These are phyloP conservation scores for Chaetogeoica ovagalla DNA, from an alignment of 2,888 invertebrate species.

Conservation along the genomic window DNA sequence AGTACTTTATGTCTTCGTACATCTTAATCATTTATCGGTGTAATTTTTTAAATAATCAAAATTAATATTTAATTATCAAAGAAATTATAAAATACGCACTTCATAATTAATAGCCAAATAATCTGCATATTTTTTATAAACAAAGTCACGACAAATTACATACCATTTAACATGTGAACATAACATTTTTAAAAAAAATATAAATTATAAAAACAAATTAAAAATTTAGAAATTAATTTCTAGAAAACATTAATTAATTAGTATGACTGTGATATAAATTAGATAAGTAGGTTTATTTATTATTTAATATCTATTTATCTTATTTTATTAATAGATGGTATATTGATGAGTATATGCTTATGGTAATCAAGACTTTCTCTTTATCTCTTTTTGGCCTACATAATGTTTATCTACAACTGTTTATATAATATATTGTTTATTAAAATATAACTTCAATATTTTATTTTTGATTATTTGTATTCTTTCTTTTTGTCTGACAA, in stretches of 20 bases:
- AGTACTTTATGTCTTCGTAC: not conserved
- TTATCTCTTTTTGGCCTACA: too few relatives aligned
- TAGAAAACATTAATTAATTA: not conserved
- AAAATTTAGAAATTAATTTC: not conserved
- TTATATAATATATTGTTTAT: too few relatives aligned
- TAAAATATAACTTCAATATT: too few relatives aligned
- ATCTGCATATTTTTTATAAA: conserved; percentile 8
- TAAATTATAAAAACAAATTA: conserved; percentile 1
- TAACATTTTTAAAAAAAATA: conserved; percentile 20
- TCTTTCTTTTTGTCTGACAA: too few relatives aligned
- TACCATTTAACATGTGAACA: conserved; percentile 1
- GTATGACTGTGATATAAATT: not conserved
- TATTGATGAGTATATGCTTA: not conserved
- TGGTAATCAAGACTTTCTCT: not conserved
- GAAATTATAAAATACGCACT: conserved; percentile 2
- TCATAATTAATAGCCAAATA: conserved; percentile 25
- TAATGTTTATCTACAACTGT: too few relatives aligned
- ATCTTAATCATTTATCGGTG: not conserved
- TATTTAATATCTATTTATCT: not conserved
- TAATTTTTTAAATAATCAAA: not conserved
- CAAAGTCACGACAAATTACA: not conserved
- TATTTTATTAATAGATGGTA: conserved; percentile 12
- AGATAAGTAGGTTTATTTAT: conserved; percentile 8
- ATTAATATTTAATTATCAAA: conserved; percentile 15
- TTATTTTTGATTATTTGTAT: too few relatives aligned